A percentile compares a stretch with the other conserved stretches of the same genome.
These are phyloP conservation scores for Alfaro cultratus DNA, from an alignment of 2,797 vertebrate genomes.

Conservation along the genomic window DNA sequence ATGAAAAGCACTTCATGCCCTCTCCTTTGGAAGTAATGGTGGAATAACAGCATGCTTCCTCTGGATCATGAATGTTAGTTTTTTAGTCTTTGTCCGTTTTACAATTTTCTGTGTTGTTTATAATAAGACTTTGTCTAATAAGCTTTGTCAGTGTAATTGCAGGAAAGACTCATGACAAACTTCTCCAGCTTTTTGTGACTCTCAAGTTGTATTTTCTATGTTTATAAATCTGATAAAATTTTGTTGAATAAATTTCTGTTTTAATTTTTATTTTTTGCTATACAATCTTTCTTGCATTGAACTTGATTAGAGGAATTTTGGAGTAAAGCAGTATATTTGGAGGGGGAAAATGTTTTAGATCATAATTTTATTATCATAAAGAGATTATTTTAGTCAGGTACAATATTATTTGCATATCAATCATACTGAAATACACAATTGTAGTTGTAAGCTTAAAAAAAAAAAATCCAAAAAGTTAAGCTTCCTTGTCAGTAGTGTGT, in stretches of 20 bases:
- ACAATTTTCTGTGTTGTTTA: not conserved
- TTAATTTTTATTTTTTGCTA: not conserved
- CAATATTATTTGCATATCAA: not conserved
- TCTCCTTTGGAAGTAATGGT: slow-evolving; percentile 45
- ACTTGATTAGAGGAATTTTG: not conserved
- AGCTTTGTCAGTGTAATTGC: not conserved
- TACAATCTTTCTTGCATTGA: not conserved
- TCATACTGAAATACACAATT: not conserved
- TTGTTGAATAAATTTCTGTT: not conserved
- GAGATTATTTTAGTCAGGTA: not conserved
- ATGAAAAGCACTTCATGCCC: slow-evolving; percentile 84
- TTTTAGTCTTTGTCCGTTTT: not conserved
- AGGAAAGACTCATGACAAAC: not conserved
- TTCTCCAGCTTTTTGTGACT: not conserved
- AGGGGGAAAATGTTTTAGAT: not conserved
- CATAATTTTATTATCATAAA: not conserved
- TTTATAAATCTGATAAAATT: not conserved
- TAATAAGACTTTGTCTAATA: not conserved
- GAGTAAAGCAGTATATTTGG: not conserved
- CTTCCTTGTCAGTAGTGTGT: not conserved
- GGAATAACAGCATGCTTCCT: slow-evolving; percentile 8
- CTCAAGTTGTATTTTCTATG: not conserved
- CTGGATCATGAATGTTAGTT: not conserved
- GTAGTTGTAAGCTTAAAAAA: not conserved
- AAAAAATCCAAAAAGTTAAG: not conserved